Conservation (phyloP, 1,140 invertebrate species). For the Drosophila sucinea region DNA sequence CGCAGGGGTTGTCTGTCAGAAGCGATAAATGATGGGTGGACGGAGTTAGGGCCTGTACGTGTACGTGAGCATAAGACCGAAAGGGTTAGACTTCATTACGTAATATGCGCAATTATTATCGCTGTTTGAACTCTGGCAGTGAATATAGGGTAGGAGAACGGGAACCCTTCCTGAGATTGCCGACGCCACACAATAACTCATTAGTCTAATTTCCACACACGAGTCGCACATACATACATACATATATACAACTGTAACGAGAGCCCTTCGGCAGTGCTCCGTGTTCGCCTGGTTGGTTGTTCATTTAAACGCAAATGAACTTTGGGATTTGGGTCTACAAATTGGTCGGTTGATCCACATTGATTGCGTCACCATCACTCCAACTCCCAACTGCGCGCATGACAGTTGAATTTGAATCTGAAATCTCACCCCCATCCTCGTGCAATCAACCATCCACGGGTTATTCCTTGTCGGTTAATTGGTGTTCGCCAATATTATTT, state of each 20-base stretch:
- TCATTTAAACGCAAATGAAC: slow-evolving; percentile 76
- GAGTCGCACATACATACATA: not conserved
- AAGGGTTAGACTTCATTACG: slow-evolving; percentile 20
- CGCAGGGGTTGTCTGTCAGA: slow-evolving; percentile 44
- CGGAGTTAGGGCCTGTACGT: slow-evolving; percentile 14
- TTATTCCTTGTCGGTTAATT: slow-evolving; percentile 2
- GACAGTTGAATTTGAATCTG: slow-evolving; percentile 17
- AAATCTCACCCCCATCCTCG: slow-evolving; percentile 1
- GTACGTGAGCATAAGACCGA: slow-evolving; percentile 42
- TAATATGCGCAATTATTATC: slow-evolving; percentile 71
- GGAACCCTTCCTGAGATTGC: slow-evolving; percentile 27
- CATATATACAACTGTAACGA: slow-evolving; percentile 3
- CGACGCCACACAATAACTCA: slow-evolving; percentile 65
- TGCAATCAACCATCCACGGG: slow-evolving; percentile 8
- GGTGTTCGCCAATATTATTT: not conserved
- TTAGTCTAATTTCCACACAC: slow-evolving; percentile 56
- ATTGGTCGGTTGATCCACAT: slow-evolving; percentile 29
- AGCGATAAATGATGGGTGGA: not conserved
- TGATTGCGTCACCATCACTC: slow-evolving; percentile 41
- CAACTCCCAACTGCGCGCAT: not conserved
- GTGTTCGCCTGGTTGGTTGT: slow-evolving; percentile 18
- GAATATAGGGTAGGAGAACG: slow-evolving; percentile 4
- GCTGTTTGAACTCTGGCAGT: slow-evolving; percentile 59
- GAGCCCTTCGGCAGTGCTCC: slow-evolving; percentile 15
- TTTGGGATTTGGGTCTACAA: slow-evolving; percentile 47